These are phyloP conservation scores for Chrysolina haemoptera DNA, from an alignment of 2,888 invertebrate species.

Conservation along the genomic window DNA sequence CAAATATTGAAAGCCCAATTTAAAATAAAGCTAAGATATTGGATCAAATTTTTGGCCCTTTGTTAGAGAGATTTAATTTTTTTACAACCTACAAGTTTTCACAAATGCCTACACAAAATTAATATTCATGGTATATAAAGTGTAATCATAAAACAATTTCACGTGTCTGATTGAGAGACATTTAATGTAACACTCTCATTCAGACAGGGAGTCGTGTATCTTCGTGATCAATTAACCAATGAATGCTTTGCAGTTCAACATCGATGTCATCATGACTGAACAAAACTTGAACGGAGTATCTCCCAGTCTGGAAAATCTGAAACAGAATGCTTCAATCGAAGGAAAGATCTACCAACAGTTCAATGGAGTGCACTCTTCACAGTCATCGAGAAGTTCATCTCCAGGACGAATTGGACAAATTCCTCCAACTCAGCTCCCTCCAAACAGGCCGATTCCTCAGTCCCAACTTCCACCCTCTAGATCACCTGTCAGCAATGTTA, in stretches of 20 bases:
- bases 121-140: too few species aligned
- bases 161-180: background rate
- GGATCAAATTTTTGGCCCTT: too few species aligned
- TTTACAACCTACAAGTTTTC: too few species aligned
- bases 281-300: slow-evolving; percentile 39
- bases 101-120: too few species aligned
- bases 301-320: slow-evolving; percentile 35
- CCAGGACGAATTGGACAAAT: slow-evolving; percentile 58
- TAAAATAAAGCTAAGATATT: too few species aligned
- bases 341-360: slow-evolving; percentile 52
- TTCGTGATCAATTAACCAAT: background rate
- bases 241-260: slow-evolving; percentile 28
- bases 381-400: slow-evolving; percentile 67
- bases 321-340: slow-evolving; percentile 34
- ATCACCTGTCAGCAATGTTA: slow-evolving; percentile 48
- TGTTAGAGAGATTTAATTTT: too few species aligned
- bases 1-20: too few species aligned
- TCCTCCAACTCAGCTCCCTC: slow-evolving; percentile 63
- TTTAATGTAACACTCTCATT: background rate
- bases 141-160: too few species aligned
- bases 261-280: slow-evolving; percentile 42
- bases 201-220: background rate
- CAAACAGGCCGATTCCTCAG: slow-evolving; percentile 58
- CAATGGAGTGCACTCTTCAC: slow-evolving; percentile 66
- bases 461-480: slow-evolving; percentile 62